Percentiles rank a stretch among this genome's conserved stretches.
phyloP scores from a whole-genome alignment of 23 tunicate species.

The Styela clava region DNA sequence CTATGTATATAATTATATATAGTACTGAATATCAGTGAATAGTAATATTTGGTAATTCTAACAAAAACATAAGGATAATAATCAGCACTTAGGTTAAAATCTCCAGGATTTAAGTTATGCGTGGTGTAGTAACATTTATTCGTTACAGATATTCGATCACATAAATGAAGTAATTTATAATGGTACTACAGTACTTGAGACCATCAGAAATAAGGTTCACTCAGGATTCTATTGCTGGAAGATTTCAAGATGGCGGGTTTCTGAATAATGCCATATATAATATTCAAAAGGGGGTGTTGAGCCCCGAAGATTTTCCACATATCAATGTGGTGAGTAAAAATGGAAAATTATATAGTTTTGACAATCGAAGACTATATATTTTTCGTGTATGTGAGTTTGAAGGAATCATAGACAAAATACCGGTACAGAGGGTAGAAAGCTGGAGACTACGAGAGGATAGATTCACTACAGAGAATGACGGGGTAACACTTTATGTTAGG shows the following conservation, averaged over 20 bases:
- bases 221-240: slow-evolving; percentile 30
- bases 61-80: too few species aligned
- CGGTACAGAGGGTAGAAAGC: neutral
- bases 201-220: slow-evolving; percentile 50
- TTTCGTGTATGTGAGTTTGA: neutral
- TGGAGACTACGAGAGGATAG: neutral
- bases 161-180: neutral
- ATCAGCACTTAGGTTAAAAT: too few species aligned
- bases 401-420: slow-evolving; percentile 1
- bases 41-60: too few species aligned
- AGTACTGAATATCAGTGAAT: too few species aligned
- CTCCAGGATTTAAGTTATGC: too few species aligned
- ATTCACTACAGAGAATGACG: slow-evolving; percentile 32
- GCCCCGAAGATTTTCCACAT: slow-evolving; percentile 18
- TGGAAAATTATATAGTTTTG: slow-evolving; percentile 43
- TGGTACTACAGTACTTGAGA: neutral
- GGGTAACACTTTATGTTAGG: slow-evolving; percentile 12
- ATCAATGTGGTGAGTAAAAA: slow-evolving; percentile 12
- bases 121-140: too few species aligned
- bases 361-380: slow-evolving; percentile 36
- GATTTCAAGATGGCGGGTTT: slow-evolving; percentile 24
- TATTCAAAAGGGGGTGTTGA: slow-evolving; percentile 9
- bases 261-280: slow-evolving; percentile 20
- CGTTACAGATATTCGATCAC: too few species aligned
- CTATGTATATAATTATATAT: too few species aligned